Evolutionary conservation across 30 jellyfish, hydroid and myxozoan species (phyloP), one percentile per base, ranked within the genome.

Genomic region (Morbakka virulenta): DNA sequence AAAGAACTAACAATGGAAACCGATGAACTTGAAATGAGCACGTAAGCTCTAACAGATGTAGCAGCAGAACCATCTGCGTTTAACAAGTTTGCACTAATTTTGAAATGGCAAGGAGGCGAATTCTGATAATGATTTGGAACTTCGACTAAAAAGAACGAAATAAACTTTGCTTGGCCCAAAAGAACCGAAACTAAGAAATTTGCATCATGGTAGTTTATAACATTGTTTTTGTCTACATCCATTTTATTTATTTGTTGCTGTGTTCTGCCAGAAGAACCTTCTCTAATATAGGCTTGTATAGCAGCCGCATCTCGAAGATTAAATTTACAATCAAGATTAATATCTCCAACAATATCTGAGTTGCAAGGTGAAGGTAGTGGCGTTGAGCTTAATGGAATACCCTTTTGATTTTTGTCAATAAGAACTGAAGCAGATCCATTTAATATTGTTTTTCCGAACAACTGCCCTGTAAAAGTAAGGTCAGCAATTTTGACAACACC

Each of bases 401-500:
- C 34, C 28, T 78, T 61, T 24, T 74, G 91, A 71, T 82, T 27
- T 62, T 80, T 93, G 73, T 92, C 98, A 0, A 65, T 77, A 50
- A 86, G 30, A 13, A 32, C 47, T 4, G 47, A 17, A 4, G 65
- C 74, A 1, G 75, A 29, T 24, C 79, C 34, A 2, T 81, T 50
- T 29, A 80, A 20, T 14, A 48, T 50, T 2, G 51, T 65, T n/a
- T 88, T 17, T 20, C 41, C 50, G n/a, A 80, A 33, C n/a, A 73
- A 20, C 32, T 81, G 77, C 4, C 87, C 95, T 1, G 73, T 53
- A 78, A 89, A 89, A 4, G 69, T 61, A 29, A 89, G 25, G 22
- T 74, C 89, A 2, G 97, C 95, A 61, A 89, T 63, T 41, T 89
- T 82, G 36, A 80, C 77, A 23, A 89, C 57, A 4, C 97, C 95